These are phyloP conservation scores for Ceratina australensis DNA, from an alignment of 1,140 invertebrate species.

Conservation along the genomic window DNA sequence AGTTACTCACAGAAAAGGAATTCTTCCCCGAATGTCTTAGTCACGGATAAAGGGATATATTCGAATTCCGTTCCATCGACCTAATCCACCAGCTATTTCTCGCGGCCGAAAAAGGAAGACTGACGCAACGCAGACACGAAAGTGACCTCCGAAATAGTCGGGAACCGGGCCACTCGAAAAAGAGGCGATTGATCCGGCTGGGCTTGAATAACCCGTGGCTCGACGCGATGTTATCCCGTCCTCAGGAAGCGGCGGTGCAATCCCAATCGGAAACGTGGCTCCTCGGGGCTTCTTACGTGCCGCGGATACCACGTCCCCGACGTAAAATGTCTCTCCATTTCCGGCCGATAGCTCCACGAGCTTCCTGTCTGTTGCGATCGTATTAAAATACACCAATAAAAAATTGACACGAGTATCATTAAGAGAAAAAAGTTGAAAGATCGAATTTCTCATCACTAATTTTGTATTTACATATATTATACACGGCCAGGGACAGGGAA, in stretches of 20 bases:
- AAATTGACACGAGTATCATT: too few relatives aligned
- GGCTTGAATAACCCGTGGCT: not conserved
- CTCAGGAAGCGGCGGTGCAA: slow-evolving; percentile 40
- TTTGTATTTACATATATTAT: too few relatives aligned
- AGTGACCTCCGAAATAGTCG: slow-evolving; percentile 14
- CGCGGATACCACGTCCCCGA: slow-evolving; percentile 18
- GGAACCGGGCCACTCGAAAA: not conserved
- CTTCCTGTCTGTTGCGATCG: not conserved
- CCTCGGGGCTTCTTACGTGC: slow-evolving; percentile 41
- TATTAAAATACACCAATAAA: too few relatives aligned
- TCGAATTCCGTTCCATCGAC: slow-evolving; percentile 8
- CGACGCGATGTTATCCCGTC: slow-evolving; percentile 23
- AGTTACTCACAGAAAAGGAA: not conserved
- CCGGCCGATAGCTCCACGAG: slow-evolving; percentile 1
- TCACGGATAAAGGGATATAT: not conserved
- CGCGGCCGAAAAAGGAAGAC: not conserved
- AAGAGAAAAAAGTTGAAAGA: too few relatives aligned
- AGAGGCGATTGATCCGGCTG: not conserved
- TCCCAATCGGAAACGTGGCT: slow-evolving; percentile 27
- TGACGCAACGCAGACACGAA: slow-evolving; percentile 5
- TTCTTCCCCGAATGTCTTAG: not conserved
- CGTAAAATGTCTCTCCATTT: slow-evolving; percentile 52
- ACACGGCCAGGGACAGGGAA: too few relatives aligned
- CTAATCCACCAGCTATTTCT: not conserved
- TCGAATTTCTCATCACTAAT: too few relatives aligned